Base-by-base conservation (phyloP, 2,797 vertebrate species). In the Bryconaethiops microstoma region DNA sequence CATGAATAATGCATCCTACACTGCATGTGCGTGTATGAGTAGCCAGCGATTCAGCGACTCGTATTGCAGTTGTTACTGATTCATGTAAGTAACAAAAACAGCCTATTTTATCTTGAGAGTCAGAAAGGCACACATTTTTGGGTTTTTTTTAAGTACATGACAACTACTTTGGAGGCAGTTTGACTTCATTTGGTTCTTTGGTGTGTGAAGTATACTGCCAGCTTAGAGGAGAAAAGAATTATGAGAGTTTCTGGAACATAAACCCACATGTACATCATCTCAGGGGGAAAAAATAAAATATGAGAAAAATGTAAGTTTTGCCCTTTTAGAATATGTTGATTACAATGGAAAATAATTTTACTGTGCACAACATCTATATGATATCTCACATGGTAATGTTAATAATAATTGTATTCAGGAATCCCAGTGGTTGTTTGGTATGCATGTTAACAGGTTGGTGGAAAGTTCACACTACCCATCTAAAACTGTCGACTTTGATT, bases 31-130 rank as follows among this genome's bases (percentile, higher is more conserved):
- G 65, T 21, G 65, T 21, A 35, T 35, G 35, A 35, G 40, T 45
- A 45, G 25, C 19, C 29, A 62, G 42, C 29, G 54, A 70, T 63
- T 74, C 42, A 42, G 64, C 55, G 71, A 63, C 70, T 35, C 54
- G 74, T 39, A 48, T 69, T 42, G 73, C 54, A 62, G 63, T 68
- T 60, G 35, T 82, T 45, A 75, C 23, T 62, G 59, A 62, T 62
- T 62, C 9, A 25, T 25, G 59, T 13, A 12, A 59, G 19, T 55
- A 55, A 55, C 13, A 55, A n/a, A 55, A 55, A 55, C 3, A 55
- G 54, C 16, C 54, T 55, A 17, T 55, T 52, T 14, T 0, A 52
- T 35, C 4, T 35, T 35, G 35, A 29, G 29, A 29, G 13, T 52
- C 48, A 52, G 48, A 13, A 52, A 52, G 10, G 10, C 48, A 52